Base-by-base conservation (phyloP, 2,797 vertebrate genomes). In the Mus minutoides region DNA sequence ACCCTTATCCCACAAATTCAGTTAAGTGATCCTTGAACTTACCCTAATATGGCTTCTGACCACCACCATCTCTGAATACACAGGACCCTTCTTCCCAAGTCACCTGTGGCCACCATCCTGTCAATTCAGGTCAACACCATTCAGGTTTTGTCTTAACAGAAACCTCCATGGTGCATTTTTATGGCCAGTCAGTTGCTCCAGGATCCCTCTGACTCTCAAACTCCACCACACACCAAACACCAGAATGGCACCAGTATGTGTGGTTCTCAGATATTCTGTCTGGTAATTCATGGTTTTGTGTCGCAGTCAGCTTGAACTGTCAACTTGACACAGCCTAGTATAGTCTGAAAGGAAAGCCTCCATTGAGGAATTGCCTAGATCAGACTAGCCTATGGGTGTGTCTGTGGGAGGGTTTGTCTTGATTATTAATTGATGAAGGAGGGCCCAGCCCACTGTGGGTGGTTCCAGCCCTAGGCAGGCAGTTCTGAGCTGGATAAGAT, bases 231-330 rank as follows among this genome's bases (percentile, higher is more conserved):
- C 40, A 31, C 64, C 73, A 49, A 26, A 37, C 4, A 52, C 37
- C 67, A 11, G 0, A 13, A 56, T 31, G 14, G 71, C 22, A 1
- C 11, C 22, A 1, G 22, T 4, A 60, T 5, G 2, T 0, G 14
- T 17, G 58, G 11, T 31, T 56, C 37, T 87, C 29, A 37, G 34
- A 2, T 46, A 56, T 52, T 77, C 87, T 73, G 2, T 82, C 54
- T 7, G 1, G 84, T 75, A 40, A 37, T 58, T 75, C 43, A 2
- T 6, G 19, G 46, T 26, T 62, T 58, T 71, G 84, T 52, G 19
- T n/a, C 4, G 7, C 24, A 52, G 67, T 31, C 26, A 73, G 52
- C 16, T 73, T 87, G 56, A 31, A 29, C n/a, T 73, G 64, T 40
- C 49, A 87, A 29, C 31, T 85, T 34, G 43, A 26, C 49, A 56